phyloP scores from a whole-genome alignment of 2,797 vertebrate species.

The Artibeus lituratus region DNA sequence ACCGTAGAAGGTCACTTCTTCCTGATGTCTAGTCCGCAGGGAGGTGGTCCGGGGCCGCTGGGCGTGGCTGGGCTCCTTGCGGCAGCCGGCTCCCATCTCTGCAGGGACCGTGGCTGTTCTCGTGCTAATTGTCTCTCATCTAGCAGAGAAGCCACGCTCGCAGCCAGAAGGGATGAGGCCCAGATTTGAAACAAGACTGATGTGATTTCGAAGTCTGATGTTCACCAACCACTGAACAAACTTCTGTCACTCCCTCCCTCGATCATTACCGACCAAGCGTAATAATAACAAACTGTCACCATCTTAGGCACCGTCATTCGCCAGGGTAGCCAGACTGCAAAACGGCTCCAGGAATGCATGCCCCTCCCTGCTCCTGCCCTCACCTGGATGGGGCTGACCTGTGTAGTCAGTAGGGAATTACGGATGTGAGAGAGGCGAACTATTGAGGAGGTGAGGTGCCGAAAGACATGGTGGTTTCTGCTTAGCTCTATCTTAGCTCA shows the following conservation, averaged over 20 bases:
- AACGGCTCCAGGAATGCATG: too few species aligned
- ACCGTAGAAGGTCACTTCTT: background rate
- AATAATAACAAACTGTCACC: background rate
- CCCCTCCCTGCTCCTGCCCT: background rate
- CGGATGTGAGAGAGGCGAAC: background rate
- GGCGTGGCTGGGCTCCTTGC: background rate
- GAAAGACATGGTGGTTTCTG: background rate
- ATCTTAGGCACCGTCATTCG: rapidly evolving
- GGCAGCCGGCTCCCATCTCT: background rate
- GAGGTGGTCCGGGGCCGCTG: background rate
- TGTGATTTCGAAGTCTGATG: background rate
- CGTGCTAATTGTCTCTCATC: background rate
- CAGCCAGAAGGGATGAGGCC: background rate
- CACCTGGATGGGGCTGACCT: background rate
- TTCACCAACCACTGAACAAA: background rate
- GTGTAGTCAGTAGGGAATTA: background rate
- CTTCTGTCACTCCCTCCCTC: background rate
- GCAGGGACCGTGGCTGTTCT: background rate
- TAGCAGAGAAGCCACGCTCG: background rate
- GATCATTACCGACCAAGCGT: background rate
- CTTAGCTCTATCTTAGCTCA: background rate
- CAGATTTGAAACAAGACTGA: background rate
- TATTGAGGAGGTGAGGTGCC: background rate
- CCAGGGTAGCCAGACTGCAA: background rate
- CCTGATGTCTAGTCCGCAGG: background rate